Evolutionary conservation across 2,888 invertebrate species (phyloP), one percentile per base, ranked within the genome.

Genomic region (Eulithis testata): DNA sequence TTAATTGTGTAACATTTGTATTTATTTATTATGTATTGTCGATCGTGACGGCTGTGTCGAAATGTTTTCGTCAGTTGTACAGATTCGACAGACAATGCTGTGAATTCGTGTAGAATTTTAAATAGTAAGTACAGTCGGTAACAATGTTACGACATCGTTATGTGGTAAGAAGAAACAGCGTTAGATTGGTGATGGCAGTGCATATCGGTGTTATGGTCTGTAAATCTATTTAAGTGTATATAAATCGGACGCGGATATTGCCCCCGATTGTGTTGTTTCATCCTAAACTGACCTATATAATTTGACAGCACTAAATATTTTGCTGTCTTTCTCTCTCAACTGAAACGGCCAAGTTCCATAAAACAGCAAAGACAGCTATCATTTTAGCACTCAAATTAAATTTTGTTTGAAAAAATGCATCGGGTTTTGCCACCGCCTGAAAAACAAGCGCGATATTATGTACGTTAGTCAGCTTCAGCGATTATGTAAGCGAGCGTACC

Each of bases 1-100:
- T 21, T 49, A 55, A 66, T 66, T 64, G 61, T 65, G 59, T 65
- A 66, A 67, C 63, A 67, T 50, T 60, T 66, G 40, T 40, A 51
- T 60, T 68, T 63, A 63, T 68, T 62, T 40, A 40, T 8, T 40
- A 40, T 8, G 40, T 40, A 59, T 66, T 61, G 68, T 63, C 59
- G 63, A 70, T 63, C 60, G 67, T 56, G 60, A 63, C 53, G 27
- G 52, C 54, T 37, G 58, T 72, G 72, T 64, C 58, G 72, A 70
- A 70, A 72, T 67, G 63, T 72, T 72, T 70, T 68, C 65, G 62
- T 57, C 63, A 63, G 50, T 43, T 56, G 47, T 52, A 55, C 65
- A 60, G 55, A 64, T 62, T 53, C 60, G 50, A 50, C 59, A 63
- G 67, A 72, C 70, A 70, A 70, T 72, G 68, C 65, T 63, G 68